Conservation (phyloP, 2,113 vertebrate genomes). For the Ginglymostoma cirratum region DNA sequence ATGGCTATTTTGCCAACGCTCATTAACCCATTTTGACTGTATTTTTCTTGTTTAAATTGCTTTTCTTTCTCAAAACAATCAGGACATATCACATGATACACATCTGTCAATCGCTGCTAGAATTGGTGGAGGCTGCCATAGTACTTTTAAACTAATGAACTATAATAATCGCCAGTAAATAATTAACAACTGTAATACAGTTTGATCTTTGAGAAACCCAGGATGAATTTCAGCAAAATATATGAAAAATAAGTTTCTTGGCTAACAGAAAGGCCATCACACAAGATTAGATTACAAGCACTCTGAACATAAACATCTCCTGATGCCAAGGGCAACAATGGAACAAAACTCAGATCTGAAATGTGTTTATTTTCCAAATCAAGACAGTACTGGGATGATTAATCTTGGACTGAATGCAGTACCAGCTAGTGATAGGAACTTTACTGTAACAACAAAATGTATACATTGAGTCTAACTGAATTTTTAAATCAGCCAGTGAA, state of each 20-base stretch:
- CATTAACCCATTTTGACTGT: not conserved
- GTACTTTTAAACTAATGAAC: not conserved
- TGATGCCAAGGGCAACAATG: constrained; percentile 1
- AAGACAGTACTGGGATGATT: not conserved
- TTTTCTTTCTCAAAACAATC: not conserved
- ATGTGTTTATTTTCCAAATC: not conserved
- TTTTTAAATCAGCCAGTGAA: constrained; percentile 5
- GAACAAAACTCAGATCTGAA: not conserved
- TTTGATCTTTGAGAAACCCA: not conserved
- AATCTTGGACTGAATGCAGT: not conserved
- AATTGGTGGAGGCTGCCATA: not conserved
- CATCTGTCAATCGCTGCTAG: not conserved
- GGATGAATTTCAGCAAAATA: not conserved
- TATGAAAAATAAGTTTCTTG: too few species aligned
- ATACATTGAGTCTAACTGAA: not conserved
- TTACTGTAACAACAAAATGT: not conserved
- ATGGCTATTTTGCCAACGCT: not conserved
- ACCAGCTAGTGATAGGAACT: constrained; percentile 10
- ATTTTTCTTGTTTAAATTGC: not conserved
- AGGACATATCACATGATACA: not conserved
- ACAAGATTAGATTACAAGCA: not conserved
- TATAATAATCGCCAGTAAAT: not conserved
- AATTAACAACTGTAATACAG: not conserved
- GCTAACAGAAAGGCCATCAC: not conserved
- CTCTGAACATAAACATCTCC: not conserved